A percentile compares a stretch with the other conserved stretches of the same genome.
Conservation (phyloP, 2,888 invertebrate genomes). For the Chalcosyrphus nemorum region DNA sequence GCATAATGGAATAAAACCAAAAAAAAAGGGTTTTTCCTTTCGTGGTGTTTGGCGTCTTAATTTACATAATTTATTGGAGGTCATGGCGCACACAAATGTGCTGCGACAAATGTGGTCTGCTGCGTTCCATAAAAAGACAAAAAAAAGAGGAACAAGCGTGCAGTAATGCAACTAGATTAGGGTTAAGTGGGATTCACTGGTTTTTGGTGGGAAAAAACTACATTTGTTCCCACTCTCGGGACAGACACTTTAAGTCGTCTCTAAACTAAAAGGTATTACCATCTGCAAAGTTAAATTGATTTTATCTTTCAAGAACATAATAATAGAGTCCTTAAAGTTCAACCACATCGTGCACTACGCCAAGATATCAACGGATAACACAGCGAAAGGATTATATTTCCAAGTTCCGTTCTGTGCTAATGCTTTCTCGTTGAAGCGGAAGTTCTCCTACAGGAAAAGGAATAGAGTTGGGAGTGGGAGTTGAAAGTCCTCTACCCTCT, state of each 20-base stretch:
- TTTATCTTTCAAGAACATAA: neutral
- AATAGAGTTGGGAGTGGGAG: neutral
- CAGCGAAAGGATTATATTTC: neutral
- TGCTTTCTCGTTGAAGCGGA: slow-evolving; percentile 26
- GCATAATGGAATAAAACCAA: slow-evolving; percentile 25
- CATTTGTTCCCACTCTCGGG: too few relatives aligned
- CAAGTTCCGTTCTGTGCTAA: slow-evolving; percentile 39
- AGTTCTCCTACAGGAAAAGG: neutral
- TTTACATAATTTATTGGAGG: slow-evolving; percentile 60
- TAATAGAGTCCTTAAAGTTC: slow-evolving; percentile 50
- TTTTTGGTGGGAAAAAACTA: too few relatives aligned
- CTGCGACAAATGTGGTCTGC: slow-evolving; percentile 25
- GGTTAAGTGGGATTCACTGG: neutral
- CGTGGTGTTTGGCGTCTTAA: slow-evolving; percentile 32
- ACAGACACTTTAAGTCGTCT: neutral
- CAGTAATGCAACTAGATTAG: slow-evolving; percentile 8
- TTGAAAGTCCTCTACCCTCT: too few relatives aligned
- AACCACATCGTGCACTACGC: slow-evolving; percentile 40
- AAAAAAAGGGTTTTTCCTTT: slow-evolving; percentile 31
- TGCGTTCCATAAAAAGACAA: neutral
- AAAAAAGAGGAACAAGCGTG: neutral
- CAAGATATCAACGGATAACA: neutral
- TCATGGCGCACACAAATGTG: slow-evolving; percentile 34
- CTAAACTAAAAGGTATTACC: neutral
- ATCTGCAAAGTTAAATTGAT: slow-evolving; percentile 5